Conservation (phyloP, 2,888 invertebrate species). For the Ichneumoninae sp. region DNA sequence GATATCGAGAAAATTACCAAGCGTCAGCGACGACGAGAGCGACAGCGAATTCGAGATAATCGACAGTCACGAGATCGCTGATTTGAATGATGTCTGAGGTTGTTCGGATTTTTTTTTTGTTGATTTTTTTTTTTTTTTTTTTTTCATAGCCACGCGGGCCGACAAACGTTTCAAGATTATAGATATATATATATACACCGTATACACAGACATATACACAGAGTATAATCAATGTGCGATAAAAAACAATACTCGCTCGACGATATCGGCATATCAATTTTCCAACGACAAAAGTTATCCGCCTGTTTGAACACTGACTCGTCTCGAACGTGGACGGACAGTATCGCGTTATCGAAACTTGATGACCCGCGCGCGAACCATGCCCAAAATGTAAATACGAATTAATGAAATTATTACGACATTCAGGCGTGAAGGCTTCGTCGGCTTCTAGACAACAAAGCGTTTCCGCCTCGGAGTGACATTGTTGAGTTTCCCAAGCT, state of each 20-base stretch:
- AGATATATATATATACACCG: background rate
- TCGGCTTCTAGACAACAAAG: background rate
- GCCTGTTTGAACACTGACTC: background rate
- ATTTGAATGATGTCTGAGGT: conserved; percentile 67
- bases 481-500: background rate
- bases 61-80: conserved; percentile 78
- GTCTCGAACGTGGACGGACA: background rate
- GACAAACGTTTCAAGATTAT: conserved; percentile 16
- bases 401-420: background rate
- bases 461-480: background rate
- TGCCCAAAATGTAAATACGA: conserved; percentile 4
- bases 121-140: conserved; percentile 48
- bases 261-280: conserved; percentile 52
- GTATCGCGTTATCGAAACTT: background rate
- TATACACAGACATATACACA: conserved; percentile 20
- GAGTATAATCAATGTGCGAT: conserved; percentile 34
- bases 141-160: conserved; percentile 48
- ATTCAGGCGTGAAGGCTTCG: background rate
- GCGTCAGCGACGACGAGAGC: conserved; percentile 76
- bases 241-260: conserved; percentile 11
- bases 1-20: conserved; percentile 72
- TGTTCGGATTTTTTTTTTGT: background rate
- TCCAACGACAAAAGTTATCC: background rate
- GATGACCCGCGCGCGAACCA: background rate
- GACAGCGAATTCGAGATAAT: conserved; percentile 83